Percentiles rank a stretch among this genome's conserved stretches.
These are phyloP conservation scores for Acleris laterana DNA, from an alignment of 2,888 invertebrate genomes.

Conservation along the genomic window DNA sequence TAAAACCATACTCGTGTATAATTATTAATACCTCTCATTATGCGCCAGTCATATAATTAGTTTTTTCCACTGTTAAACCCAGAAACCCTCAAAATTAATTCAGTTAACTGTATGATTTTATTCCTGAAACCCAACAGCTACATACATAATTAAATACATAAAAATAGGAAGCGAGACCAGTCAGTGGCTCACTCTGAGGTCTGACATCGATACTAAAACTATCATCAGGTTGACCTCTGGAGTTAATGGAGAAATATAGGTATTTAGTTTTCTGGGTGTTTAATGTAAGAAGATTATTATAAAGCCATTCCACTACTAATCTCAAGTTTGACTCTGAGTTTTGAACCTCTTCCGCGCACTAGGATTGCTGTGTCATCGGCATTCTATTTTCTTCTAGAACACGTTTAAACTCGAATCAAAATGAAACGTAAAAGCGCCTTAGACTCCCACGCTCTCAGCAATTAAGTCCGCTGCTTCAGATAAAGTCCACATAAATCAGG, in stretches of 20 bases:
- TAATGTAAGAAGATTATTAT: neutral
- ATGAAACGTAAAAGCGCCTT: neutral
- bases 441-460: neutral
- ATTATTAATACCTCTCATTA: too few species aligned
- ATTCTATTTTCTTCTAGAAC: too few species aligned
- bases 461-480: constrained; percentile 26
- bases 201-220: neutral
- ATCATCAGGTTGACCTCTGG: neutral
- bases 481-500: constrained; percentile 30
- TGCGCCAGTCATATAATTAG: too few species aligned
- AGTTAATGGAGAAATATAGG: too few species aligned
- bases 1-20: too few species aligned
- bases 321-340: neutral
- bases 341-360: neutral
- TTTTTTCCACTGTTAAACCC: too few species aligned
- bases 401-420: neutral
- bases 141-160: too few species aligned
- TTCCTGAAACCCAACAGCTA: too few species aligned
- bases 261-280: neutral
- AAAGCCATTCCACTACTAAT: neutral
- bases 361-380: too few species aligned
- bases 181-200: neutral
- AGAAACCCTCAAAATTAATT: too few species aligned
- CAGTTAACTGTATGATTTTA: too few species aligned
- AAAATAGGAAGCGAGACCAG: too few species aligned